Conservation (phyloP, 2,113 vertebrate species). For the Seriola aureovittata region DNA sequence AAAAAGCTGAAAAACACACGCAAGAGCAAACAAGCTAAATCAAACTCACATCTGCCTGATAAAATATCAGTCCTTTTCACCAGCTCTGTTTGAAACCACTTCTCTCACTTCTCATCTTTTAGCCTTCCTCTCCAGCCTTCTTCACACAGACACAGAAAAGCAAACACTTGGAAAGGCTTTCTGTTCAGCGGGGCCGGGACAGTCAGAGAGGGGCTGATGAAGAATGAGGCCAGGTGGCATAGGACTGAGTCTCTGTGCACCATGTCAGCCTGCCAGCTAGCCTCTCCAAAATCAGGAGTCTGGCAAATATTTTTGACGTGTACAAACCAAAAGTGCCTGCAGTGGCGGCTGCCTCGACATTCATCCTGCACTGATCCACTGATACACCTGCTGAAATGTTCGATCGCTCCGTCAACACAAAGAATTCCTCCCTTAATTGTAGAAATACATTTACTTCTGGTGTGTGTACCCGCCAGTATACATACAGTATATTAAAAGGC, state of each 20-base stretch:
- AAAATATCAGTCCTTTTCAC: conserved; percentile 16
- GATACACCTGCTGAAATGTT: background rate
- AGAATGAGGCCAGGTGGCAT: conserved; percentile 24
- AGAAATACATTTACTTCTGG: background rate
- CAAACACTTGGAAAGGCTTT: conserved; percentile 41
- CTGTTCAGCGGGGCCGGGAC: background rate
- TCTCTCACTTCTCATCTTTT: background rate
- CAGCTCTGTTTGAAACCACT: conserved; percentile 17
- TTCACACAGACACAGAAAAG: conserved; percentile 35
- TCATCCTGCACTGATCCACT: background rate
- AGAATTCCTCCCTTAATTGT: background rate
- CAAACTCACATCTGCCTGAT: conserved; percentile 7
- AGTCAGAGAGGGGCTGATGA: background rate
- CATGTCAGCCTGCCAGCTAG: background rate
- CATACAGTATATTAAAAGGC: no score
- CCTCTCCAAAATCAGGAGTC: background rate
- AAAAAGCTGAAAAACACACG: background rate
- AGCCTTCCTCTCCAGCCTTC: conserved; percentile 2
- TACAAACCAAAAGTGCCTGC: background rate
- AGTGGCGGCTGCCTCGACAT: no score
- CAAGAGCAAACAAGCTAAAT: conserved; percentile 17
- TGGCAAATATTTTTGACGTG: background rate
- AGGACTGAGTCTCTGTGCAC: conserved; percentile 1
- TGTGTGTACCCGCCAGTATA: background rate
- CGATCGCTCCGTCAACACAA: background rate